These are phyloP conservation scores for Dinothrombium tinctorium DNA, from an alignment of 1,140 invertebrate species.

Conservation along the genomic window DNA sequence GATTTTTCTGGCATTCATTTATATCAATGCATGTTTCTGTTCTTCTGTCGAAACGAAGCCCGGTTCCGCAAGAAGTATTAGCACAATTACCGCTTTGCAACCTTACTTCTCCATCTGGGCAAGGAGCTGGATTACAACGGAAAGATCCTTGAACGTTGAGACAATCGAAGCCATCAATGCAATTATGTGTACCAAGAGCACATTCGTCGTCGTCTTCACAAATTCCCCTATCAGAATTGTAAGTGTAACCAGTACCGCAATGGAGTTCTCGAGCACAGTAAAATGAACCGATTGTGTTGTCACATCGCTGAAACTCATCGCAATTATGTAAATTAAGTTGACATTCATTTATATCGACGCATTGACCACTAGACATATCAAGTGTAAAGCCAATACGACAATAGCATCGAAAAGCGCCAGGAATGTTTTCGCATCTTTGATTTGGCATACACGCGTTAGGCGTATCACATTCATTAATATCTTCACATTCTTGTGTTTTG, in stretches of 20 bases:
- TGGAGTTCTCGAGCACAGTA: constrained; percentile 55
- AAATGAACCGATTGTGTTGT: constrained; percentile 69
- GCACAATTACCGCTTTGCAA: constrained; percentile 22
- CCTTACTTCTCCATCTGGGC: constrained; percentile 23
- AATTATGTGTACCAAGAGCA: constrained; percentile 48
- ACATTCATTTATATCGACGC: constrained; percentile 35
- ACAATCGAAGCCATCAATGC: constrained; percentile 50
- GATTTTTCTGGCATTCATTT: constrained; percentile 25
- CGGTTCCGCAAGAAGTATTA: constrained; percentile 9
- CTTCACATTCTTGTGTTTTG: too few species aligned
- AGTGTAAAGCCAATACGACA: too few species aligned
- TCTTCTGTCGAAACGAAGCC: not conserved
- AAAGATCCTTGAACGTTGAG: constrained; percentile 61
- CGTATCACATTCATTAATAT: too few species aligned
- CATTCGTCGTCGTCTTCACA: constrained; percentile 77
- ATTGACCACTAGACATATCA: too few species aligned
- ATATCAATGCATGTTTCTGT: constrained; percentile 27
- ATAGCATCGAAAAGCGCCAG: too few species aligned
- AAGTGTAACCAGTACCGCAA: constrained; percentile 87
- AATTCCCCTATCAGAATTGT: constrained; percentile 52
- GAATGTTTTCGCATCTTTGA: too few species aligned
- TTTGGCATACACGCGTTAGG: too few species aligned
- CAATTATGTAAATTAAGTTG: constrained; percentile 30
- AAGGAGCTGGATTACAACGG: constrained; percentile 36
- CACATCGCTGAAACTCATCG: constrained; percentile 46